Evolutionary conservation across 2,888 invertebrate species (phyloP), one percentile per base, ranked within the genome.

Genomic region (Mylabris sibirica): DNA sequence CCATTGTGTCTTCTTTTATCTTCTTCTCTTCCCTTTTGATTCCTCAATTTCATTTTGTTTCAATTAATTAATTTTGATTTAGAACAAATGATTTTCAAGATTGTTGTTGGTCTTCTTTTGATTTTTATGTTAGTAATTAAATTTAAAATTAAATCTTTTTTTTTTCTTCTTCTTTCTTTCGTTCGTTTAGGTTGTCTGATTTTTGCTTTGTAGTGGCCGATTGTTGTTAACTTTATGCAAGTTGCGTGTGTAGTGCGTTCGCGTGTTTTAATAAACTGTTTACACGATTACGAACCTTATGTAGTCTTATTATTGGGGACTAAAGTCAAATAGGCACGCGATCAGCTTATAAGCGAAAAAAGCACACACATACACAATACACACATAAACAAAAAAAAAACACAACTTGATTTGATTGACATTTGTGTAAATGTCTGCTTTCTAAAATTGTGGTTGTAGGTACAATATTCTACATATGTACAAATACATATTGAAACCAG

Each of bases 31-130:
- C 24, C 14, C 24, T 57, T 24, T n/a, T 57, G 22, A 24, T 3
- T 22, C 8, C n/a, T 14, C 70, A 72, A 72, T 79, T 80, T 80
- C 78, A 77, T 81, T 81, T 82, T 61, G 61, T 82, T 83, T 84
- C 83, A 84, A 84, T 84, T 83, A 83, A 82, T 80, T 77, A 59
- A 38, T n/a, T 22, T 30, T 73, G 75, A 78, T 38, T 71, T 77
- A 79, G 80, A 82, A 82, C 81, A 83, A 83, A 83, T 82, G 81
- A 79, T 82, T 80, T 81, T 81, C 76, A 76, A 81, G 79, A 80
- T 81, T 38, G 30, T 30, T 30, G 30, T 81, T 79, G 78, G 76
- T 77, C 77, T 74, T 76, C 73, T 80, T 77, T 77, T 76, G 75
- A 44, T 44, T 76, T 66, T 74, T 75, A 70, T 72, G 75, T 80